Conservation (phyloP, 2,888 invertebrate species). For the Malthinus seriepunctatus region DNA sequence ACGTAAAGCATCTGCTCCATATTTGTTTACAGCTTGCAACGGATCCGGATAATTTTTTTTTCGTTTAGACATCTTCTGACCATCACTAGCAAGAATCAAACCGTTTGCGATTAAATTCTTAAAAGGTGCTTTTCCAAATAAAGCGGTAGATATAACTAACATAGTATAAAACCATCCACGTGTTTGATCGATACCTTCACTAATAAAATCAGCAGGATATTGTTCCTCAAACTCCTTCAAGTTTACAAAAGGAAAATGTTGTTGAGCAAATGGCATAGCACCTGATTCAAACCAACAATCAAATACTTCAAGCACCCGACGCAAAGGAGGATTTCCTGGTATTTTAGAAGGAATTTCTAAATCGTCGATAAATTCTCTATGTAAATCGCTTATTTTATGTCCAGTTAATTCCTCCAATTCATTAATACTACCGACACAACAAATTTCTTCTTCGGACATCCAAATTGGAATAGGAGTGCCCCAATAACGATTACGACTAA, state of each 20-base stretch:
- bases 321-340: slow-evolving; percentile 81
- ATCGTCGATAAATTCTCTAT: slow-evolving; percentile 92
- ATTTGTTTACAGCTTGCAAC: slow-evolving; percentile 84
- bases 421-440: slow-evolving; percentile 92
- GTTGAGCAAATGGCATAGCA: slow-evolving; percentile 98
- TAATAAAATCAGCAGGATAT: slow-evolving; percentile 99
- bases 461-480: slow-evolving; percentile 99
- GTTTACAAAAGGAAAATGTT: slow-evolving; percentile 95
- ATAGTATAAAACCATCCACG: slow-evolving; percentile 98
- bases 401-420: slow-evolving; percentile 87
- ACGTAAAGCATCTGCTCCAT: slow-evolving; percentile 95
- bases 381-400: slow-evolving; percentile 82
- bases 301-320: slow-evolving; percentile 91
- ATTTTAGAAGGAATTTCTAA: slow-evolving; percentile 89
- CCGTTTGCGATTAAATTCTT: slow-evolving; percentile 98
- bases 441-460: slow-evolving; percentile 91
- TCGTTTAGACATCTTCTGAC: slow-evolving; percentile 99
- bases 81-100: slow-evolving; percentile 93
- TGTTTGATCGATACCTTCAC: slow-evolving; percentile 99
- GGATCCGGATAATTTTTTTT: slow-evolving; percentile 99
- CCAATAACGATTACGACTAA: slow-evolving; percentile 98
- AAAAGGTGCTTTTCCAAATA: slow-evolving; percentile 96
- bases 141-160: slow-evolving; percentile 92
- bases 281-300: slow-evolving; percentile 99
- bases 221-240: slow-evolving; percentile 82